Base-by-base conservation (phyloP, 2,113 vertebrate genomes). In the Origma solitaria region DNA sequence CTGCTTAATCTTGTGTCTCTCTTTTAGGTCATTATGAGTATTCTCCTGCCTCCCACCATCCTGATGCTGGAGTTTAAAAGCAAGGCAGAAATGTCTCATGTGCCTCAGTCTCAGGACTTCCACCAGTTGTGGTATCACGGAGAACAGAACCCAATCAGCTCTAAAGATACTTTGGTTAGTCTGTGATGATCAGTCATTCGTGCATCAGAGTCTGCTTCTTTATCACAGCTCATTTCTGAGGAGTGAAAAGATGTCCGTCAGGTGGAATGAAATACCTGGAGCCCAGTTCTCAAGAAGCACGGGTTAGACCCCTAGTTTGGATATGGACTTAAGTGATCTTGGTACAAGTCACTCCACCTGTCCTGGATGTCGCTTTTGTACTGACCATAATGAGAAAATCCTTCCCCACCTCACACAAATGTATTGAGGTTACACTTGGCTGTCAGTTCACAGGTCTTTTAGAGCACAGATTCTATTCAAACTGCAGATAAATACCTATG, bases 1-100 rank as follows among this genome's bases (percentile, higher is more conserved):
- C 7, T 47, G 15, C 30, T 76, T 37, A 30, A 71, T 60, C 7
- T 69, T 25, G 0, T 82, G 10, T 82, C 79, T 87, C 35, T 96
- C 75, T 97, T 90, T 71, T 90, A 99, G 99, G 98, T 99, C 25
- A 98, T 99, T 91, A 82, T 99, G 88, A 99, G 99, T 93, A 99
- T 99, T 97, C 97, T 99, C 37, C 94, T 99, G 40, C 99, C 99
- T 65, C 98, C 99, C 37, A 98, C 98, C 75, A 99, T 99, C 95
- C 97, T 99, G 81, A 98, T 99, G 50, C 69, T 99, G 97, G 99
- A 99, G 91, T 99, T 99, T 97, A 99, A 99, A 98, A 99, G 98
- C 97, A 98, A 98, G 96, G 99, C 99, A 37, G 99, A 99, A 97
- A 99, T 99, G 99, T 99, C 99, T 9, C 99, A 99, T 27, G 98